Base-by-base conservation (phyloP, 2,113 vertebrate genomes). In the Gila orcuttii region DNA sequence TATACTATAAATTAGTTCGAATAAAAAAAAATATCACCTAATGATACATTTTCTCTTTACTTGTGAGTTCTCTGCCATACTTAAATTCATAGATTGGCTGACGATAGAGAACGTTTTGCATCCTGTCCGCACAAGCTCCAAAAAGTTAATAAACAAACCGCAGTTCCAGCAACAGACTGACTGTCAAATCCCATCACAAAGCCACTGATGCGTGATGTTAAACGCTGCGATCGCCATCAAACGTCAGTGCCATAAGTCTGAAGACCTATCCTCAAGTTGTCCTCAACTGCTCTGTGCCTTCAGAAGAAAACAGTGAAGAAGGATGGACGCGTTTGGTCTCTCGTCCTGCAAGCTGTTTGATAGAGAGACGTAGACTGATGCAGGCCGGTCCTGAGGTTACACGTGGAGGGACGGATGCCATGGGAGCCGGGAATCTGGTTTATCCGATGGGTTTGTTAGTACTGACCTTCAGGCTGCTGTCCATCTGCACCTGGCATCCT, bases 391-490 rank as follows among this genome's bases (percentile, higher is more conserved):
- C 68, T 83, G 66, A 83, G 82, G 66, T 83, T 57, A 73, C 66
- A 57, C 3, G 31, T 55, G 31, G 31, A 83, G 78, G 69, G 39
- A 64, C 47, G 25, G 57, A 62, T 69, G n/a, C 45, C 19, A 10
- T 31, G 10, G 55, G 50, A 74, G 60, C 66, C 33, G 12, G 66
- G 76, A 66, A 52, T 86, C 79, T 82, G 52, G 81, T 69, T 87
- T 60, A 78, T 66, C n/a, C 52, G 4, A n/a, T 21, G 47, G 50
- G n/a, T 76, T 74, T 25, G 5, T 62, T 80, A 84, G 45, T 71
- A 71, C 78, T 85, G 82, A 89, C 86, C 83, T 87, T 86, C 85
- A 89, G 64, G 42, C 79, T 82, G 39, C 86, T 79, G 52, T 87
- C 86, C 79, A 89, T 87, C 86, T 89, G 88, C 9, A 17, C 39